Percentiles rank a stretch among this genome's conserved stretches.
Conservation (phyloP, 2,797 vertebrate genomes). For the Xyrichtys novacula region DNA sequence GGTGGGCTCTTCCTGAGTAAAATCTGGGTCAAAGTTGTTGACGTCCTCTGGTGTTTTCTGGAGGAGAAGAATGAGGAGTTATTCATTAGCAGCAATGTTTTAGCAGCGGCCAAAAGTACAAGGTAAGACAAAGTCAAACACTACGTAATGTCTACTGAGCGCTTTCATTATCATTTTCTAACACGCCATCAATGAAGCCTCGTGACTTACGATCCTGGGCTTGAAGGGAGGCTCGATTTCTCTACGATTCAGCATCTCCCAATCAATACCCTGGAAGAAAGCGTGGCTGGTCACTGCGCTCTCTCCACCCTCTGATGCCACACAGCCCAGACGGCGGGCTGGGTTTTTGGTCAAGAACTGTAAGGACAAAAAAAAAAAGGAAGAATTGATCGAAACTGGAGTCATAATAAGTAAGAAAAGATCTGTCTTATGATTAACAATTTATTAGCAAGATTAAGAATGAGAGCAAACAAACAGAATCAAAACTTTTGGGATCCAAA, state of each 20-base stretch:
- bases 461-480: neutral
- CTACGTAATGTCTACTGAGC: neutral
- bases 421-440: neutral
- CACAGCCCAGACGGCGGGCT: slow-evolving; percentile 90
- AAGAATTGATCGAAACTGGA: neutral
- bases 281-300: slow-evolving; percentile 87
- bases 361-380: slow-evolving; percentile 10
- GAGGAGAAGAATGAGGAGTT: slow-evolving; percentile 17
- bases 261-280: slow-evolving; percentile 92
- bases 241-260: slow-evolving; percentile 92
- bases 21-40: slow-evolving; percentile 99
- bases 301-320: slow-evolving; percentile 89
- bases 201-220: slow-evolving; percentile 93
- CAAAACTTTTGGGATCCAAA: slow-evolving; percentile 1
- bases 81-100: slow-evolving; percentile 8
- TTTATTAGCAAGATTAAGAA: neutral
- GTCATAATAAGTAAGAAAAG: neutral
- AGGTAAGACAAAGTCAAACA: slow-evolving; percentile 15
- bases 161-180: slow-evolving; percentile 7
- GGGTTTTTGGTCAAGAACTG: slow-evolving; percentile 98
- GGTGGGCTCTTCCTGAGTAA: slow-evolving; percentile 94
- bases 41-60: slow-evolving; percentile 97
- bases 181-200: neutral
- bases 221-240: slow-evolving; percentile 95
- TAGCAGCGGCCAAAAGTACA: neutral